These are phyloP conservation scores for Chloroceryle aenea DNA, from an alignment of 2,113 vertebrate genomes.

Conservation along the genomic window DNA sequence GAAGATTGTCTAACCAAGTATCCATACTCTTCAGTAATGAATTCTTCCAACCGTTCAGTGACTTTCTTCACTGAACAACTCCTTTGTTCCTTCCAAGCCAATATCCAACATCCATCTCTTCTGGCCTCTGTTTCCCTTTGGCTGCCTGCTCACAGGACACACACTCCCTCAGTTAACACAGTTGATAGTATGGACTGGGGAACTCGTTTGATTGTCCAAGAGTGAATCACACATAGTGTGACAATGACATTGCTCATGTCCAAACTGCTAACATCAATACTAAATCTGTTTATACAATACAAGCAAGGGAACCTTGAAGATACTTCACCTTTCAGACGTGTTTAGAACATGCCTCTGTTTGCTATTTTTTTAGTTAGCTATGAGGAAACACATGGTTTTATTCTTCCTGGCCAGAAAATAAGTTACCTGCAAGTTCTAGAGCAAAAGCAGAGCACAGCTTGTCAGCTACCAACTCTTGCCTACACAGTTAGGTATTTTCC, in stretches of 20 bases:
- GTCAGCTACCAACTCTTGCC: not conserved
- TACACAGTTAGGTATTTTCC: not conserved
- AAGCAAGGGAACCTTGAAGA: not conserved
- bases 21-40: not conserved
- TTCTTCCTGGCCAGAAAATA: not conserved
- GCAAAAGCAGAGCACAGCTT: not conserved
- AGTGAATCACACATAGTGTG: not conserved
- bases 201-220: not conserved
- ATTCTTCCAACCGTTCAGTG: not conserved
- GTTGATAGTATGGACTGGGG: rapidly evolving
- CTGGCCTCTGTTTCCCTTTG: not conserved
- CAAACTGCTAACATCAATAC: not conserved
- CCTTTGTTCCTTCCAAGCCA: not conserved
- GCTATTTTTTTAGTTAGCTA: not conserved
- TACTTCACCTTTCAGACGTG: not conserved
- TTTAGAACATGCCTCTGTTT: not conserved
- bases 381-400: not conserved
- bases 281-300: not conserved
- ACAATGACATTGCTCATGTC: not conserved
- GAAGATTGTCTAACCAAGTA: not conserved
- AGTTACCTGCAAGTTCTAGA: not conserved
- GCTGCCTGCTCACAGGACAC: not conserved
- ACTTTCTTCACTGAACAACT: not conserved
- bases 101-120: not conserved
- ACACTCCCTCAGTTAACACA: not conserved